phyloP scores from a whole-genome alignment of 2,797 vertebrate species.

The Tarsius wallacei region DNA sequence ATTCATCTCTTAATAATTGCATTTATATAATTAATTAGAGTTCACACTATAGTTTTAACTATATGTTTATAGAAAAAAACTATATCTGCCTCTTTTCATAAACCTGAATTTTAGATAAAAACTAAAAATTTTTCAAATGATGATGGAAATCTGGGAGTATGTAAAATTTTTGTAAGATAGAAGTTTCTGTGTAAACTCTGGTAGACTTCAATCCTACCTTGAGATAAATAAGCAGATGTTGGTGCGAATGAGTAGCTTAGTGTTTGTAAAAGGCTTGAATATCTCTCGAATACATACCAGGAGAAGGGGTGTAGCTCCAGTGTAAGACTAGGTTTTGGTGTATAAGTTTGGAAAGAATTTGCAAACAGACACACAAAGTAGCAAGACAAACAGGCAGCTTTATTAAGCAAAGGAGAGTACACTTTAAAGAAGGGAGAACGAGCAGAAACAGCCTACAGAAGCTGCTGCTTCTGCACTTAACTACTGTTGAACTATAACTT shows the following conservation, averaged over 20 bases:
- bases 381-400: too few relatives aligned
- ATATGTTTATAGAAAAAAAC: background rate
- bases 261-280: background rate
- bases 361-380: too few relatives aligned
- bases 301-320: too few relatives aligned
- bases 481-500: too few relatives aligned
- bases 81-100: conserved; percentile 27
- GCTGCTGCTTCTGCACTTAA: too few relatives aligned
- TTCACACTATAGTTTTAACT: conserved; percentile 19
- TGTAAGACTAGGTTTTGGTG: too few relatives aligned
- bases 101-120: conserved; percentile 9
- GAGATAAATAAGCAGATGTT: conserved; percentile 22
- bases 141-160: conserved; percentile 2
- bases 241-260: background rate
- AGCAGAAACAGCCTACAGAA: too few relatives aligned
- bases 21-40: background rate
- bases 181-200: conserved; percentile 22
- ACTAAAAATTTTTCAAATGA: background rate
- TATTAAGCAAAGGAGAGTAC: too few relatives aligned
- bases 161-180: conserved; percentile 36
- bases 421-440: too few relatives aligned
- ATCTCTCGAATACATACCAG: background rate
- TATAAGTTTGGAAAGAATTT: too few relatives aligned
- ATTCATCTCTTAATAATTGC: conserved; percentile 11
- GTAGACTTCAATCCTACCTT: background rate